Base-by-base conservation (phyloP, 2,888 invertebrate genomes). In the Chesias legatella region DNA sequence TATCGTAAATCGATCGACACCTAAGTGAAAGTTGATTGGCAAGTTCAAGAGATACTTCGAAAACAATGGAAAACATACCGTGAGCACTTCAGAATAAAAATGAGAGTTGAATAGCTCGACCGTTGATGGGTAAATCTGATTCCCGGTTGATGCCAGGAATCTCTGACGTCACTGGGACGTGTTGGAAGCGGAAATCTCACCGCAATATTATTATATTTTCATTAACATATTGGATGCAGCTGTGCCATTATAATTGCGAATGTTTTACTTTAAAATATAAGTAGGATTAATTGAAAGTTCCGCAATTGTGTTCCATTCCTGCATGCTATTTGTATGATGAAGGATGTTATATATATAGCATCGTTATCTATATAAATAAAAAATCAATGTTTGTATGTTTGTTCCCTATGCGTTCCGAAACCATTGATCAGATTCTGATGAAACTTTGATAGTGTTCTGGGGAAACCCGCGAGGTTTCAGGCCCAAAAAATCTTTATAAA, bases 131-230 rank as follows among this genome's bases (percentile, higher is more conserved):
- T 25, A 11, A 29, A 32, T 26, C 35, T 37, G 33, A 46, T 36
- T 46, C 41, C 33, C 26, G 24, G 29, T 36, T 36, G 36, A 23
- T 52, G 52, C 50, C 50, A 52, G 44, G 42, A 43, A 37, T 37
- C 33, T 35, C 28, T 48, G 53, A 53, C 53, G 53, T 50, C 33
- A 26, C 29, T 24, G 25, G 50, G 53, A 53, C 51, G 51, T 38
- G 38, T 33, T 38, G 28, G 8, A 37, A 41, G 23, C 7, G 36
- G 43, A 53, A 46, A 46, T 48, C 37, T 20, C 37, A 10, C 25
- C 35, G 31, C 25, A 43, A 25, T 23, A 26, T 36, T 22, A 35
- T 25, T 32, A 40, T 36, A 33, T 37, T 45, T 36, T 41, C 20
- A 33, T 29, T 21, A 24, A 40, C 3, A 17, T 3, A 36, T 34